Percentiles rank a stretch among this genome's conserved stretches.
Conservation (phyloP, 2,113 vertebrate genomes). For the Camelus dromedarius region DNA sequence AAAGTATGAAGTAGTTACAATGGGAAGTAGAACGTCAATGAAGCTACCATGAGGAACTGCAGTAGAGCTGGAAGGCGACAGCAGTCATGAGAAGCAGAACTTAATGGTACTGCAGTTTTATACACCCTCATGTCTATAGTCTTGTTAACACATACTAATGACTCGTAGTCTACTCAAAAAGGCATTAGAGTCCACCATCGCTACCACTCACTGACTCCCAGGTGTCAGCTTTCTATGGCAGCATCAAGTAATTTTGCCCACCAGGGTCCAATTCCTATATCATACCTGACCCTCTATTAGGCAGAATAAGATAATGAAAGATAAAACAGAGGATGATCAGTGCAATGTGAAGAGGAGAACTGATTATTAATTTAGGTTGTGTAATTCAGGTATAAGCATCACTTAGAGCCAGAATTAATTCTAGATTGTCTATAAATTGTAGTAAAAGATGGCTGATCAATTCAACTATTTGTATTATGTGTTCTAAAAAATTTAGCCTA, state of each 20-base stretch:
- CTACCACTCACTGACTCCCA: neutral
- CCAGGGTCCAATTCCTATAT: neutral
- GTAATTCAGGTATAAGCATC: neutral
- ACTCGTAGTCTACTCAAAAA: neutral
- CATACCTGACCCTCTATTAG: neutral
- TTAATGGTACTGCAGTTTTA: neutral
- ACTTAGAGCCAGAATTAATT: constrained; percentile 13
- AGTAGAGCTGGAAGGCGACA: neutral
- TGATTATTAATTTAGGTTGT: neutral
- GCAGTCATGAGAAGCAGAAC: neutral
- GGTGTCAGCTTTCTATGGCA: neutral
- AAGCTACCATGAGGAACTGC: neutral
- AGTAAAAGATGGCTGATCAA: neutral
- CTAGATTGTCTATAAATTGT: neutral
- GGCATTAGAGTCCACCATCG: neutral
- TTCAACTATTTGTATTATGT: neutral
- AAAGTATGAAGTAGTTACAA: neutral
- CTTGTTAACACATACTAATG: neutral
- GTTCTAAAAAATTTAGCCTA: neutral
- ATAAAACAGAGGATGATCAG: neutral
- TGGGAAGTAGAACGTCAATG: neutral
- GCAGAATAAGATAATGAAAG: neutral
- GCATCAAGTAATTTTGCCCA: neutral
- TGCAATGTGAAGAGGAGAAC: neutral
- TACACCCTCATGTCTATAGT: too few species aligned